Percentiles rank a stretch among this genome's conserved stretches.
phyloP scores from a whole-genome alignment of 2,888 invertebrate species.

The Cinara cedri region DNA sequence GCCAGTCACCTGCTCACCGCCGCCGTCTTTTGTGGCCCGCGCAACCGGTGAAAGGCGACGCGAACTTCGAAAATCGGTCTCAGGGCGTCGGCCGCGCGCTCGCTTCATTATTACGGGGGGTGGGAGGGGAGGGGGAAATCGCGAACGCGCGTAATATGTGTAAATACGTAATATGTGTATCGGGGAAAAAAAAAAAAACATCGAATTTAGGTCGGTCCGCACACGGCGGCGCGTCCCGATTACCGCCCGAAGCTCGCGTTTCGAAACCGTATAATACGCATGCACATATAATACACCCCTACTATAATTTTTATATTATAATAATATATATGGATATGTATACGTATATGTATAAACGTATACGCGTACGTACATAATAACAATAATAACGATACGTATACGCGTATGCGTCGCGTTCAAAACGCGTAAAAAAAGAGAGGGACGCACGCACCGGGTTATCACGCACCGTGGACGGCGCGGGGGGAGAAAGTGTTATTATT shows the following conservation, averaged over 20 bases:
- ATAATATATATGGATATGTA: too few relatives aligned
- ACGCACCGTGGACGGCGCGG: background rate
- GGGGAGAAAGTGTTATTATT: slow-evolving; percentile 10
- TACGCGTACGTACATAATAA: background rate
- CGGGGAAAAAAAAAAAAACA: too few relatives aligned
- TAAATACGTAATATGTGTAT: background rate
- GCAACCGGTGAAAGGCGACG: slow-evolving; percentile 35
- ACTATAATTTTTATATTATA: too few relatives aligned
- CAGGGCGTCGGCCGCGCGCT: slow-evolving; percentile 37
- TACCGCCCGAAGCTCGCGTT: slow-evolving; percentile 29
- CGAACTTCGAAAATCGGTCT: slow-evolving; percentile 35
- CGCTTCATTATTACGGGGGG: background rate
- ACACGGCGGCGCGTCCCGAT: background rate
- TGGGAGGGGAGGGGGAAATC: too few relatives aligned
- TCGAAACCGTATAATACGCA: background rate
- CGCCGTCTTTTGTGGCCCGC: slow-evolving; percentile 35
- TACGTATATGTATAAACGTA: too few relatives aligned
- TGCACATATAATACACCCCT: too few relatives aligned
- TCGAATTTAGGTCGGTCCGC: slow-evolving; percentile 27
- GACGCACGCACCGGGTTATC: background rate
- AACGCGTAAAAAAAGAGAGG: slow-evolving; percentile 5
- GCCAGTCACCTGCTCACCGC: slow-evolving; percentile 42
- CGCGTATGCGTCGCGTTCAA: background rate
- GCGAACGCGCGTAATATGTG: too few relatives aligned
- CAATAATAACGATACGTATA: background rate